These are phyloP conservation scores for Terrapene triunguis DNA, from an alignment of 2,113 vertebrate genomes.

Conservation along the genomic window DNA sequence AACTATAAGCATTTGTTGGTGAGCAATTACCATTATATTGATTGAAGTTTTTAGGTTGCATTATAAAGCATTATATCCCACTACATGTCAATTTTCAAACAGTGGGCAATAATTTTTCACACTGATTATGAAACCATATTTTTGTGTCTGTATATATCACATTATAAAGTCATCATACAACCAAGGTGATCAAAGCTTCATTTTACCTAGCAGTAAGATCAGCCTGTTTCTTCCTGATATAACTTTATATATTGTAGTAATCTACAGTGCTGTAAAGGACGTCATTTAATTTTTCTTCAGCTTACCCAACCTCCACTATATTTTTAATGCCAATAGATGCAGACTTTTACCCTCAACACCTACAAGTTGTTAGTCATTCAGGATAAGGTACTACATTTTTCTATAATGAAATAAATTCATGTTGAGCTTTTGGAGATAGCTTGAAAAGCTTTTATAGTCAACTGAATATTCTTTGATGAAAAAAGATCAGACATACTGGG, in stretches of 20 bases:
- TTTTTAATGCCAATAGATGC: neutral
- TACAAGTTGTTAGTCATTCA: neutral
- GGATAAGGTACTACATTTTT: neutral
- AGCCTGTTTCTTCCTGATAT: neutral
- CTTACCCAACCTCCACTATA: neutral
- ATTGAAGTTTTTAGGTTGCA: neutral
- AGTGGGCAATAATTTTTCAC: neutral
- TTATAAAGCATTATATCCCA: neutral
- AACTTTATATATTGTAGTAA: neutral
- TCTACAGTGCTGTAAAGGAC: neutral
- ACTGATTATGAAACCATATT: neutral
- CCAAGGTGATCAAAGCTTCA: neutral
- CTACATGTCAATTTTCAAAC: neutral
- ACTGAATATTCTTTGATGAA: conserved; percentile 32
- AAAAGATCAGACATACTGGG: conserved; percentile 1
- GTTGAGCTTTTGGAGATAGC: neutral
- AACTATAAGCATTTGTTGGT: neutral
- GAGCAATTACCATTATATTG: neutral
- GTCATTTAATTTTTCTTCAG: neutral
- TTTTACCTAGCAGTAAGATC: neutral
- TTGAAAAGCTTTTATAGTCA: neutral
- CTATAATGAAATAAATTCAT: neutral
- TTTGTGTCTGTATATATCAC: neutral
- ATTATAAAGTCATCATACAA: neutral
- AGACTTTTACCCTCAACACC: neutral